phyloP scores from a whole-genome alignment of 2,888 invertebrate genomes.

The Cyaniris semiargus region DNA sequence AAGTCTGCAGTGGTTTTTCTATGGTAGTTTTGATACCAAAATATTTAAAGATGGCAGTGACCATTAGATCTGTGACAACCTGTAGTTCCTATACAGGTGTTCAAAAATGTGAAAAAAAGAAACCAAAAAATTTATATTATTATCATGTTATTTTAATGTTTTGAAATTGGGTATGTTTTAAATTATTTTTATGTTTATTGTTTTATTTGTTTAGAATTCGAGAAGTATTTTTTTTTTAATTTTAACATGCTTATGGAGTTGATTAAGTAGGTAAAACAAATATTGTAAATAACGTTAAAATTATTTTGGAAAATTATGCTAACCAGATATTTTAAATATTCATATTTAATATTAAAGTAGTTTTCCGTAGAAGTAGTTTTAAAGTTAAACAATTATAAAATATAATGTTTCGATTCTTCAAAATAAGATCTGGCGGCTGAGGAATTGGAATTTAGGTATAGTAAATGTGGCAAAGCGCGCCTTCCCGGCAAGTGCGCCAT shows the following conservation, averaged over 20 bases:
- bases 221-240: not conserved
- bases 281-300: not conserved
- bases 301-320: not conserved
- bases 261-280: not conserved
- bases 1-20: not conserved
- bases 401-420: not conserved
- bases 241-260: not conserved
- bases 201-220: not conserved
- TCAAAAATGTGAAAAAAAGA: not conserved
- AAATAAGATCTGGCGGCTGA: not conserved
- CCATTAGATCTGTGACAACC: not conserved
- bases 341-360: not conserved
- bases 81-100: not conserved
- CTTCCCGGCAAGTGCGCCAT: no score
- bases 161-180: not conserved
- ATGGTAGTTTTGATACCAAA: not conserved
- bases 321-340: not conserved
- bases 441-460: not conserved
- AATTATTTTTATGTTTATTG: not conserved
- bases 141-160: not conserved
- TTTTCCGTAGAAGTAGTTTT: not conserved
- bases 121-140: not conserved
- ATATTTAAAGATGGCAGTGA: not conserved
- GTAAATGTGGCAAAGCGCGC: no score
- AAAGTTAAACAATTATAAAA: not conserved